Conservation (phyloP, 2,113 vertebrate genomes). For the Microcebus murinus region DNA sequence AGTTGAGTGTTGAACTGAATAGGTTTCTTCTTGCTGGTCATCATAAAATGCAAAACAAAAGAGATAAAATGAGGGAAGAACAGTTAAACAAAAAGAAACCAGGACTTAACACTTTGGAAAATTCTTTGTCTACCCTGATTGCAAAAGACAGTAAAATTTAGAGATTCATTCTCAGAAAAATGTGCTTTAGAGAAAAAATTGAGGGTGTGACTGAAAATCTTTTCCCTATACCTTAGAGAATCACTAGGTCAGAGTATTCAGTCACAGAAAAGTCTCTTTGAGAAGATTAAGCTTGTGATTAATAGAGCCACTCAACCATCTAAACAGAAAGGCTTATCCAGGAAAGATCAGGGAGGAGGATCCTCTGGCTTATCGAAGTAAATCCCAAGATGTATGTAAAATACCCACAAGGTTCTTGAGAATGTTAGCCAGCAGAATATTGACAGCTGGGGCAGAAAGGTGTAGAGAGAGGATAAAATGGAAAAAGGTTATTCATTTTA, state of each 20-base stretch:
- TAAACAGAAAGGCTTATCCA: not conserved
- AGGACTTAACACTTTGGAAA: not conserved
- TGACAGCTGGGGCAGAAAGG: not conserved
- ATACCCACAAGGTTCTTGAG: not conserved
- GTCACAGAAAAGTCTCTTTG: not conserved
- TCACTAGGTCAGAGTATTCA: not conserved
- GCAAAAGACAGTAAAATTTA: not conserved
- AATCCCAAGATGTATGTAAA: not conserved
- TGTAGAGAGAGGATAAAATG: not conserved
- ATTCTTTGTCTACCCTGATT: not conserved
- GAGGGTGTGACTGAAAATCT: not conserved
- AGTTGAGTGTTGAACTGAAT: not conserved
- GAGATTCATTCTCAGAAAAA: not conserved
- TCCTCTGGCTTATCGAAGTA: not conserved
- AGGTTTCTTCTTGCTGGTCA: not conserved
- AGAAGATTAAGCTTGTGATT: not conserved
- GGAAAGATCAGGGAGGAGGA: not conserved
- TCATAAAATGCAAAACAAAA: not conserved
- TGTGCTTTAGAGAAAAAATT: not conserved
- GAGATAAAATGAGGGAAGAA: not conserved
- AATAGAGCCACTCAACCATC: not conserved
- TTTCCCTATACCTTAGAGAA: not conserved
- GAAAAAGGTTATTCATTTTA: not conserved
- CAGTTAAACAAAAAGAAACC: not conserved
- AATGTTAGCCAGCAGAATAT: not conserved